Conservation (phyloP, 2,888 invertebrate species). For the Celastrina argiolus region DNA sequence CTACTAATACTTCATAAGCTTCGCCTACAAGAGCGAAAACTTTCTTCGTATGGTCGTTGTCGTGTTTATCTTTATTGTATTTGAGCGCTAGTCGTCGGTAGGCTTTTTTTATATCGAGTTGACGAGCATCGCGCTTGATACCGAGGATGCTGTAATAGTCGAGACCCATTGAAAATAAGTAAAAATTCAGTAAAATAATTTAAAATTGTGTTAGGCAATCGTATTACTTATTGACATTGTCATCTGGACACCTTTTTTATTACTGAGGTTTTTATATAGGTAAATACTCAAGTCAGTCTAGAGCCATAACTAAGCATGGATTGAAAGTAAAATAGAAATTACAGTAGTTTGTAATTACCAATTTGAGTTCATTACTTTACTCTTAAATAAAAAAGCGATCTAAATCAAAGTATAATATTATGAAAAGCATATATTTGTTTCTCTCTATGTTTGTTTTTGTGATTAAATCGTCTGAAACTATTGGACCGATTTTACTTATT, state of each 20-base stretch:
- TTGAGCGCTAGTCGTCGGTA: slow-evolving; percentile 77
- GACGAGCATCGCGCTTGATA: slow-evolving; percentile 80
- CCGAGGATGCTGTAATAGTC: slow-evolving; percentile 89
- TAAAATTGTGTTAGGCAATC: not conserved
- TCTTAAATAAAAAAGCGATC: too few species aligned
- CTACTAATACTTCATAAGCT: slow-evolving; percentile 87
- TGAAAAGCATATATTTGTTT: too few species aligned
- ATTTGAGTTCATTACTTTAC: too few species aligned
- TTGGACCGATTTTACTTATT: too few species aligned
- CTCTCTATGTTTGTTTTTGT: too few species aligned
- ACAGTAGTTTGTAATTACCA: too few species aligned
- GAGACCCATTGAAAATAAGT: slow-evolving; percentile 73
- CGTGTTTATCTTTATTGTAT: slow-evolving; percentile 78
- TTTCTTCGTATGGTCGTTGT: slow-evolving; percentile 61
- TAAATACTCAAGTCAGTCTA: too few species aligned
- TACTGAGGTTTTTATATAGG: too few species aligned
- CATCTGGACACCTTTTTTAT: not conserved
- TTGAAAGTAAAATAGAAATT: too few species aligned
- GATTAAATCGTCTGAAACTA: too few species aligned
- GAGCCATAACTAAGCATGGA: too few species aligned
- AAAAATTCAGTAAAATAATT: not conserved
- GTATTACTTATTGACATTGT: not conserved
- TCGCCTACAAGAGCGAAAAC: slow-evolving; percentile 83
- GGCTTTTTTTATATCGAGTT: slow-evolving; percentile 85
- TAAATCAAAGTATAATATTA: too few species aligned